phyloP scores from a whole-genome alignment of 2,797 vertebrate species.

The Onychomys torridus region DNA sequence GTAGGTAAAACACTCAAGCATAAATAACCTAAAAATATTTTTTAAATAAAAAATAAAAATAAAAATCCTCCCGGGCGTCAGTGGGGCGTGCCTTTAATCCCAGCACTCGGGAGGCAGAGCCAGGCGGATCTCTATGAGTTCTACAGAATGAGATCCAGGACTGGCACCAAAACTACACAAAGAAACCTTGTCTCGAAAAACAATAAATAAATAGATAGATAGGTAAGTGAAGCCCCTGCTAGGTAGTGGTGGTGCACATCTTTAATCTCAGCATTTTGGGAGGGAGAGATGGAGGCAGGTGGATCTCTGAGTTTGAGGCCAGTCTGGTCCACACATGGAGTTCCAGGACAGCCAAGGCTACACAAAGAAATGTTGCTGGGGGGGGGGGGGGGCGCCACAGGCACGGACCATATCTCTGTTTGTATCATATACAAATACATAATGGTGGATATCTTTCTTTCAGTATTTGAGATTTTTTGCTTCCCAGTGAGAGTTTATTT shows the following conservation, averaged over 20 bases:
- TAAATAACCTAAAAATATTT: not conserved
- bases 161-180: not conserved
- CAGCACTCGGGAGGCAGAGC: not conserved
- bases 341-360: not conserved
- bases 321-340: not conserved
- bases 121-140: not conserved
- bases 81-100: not conserved
- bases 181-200: not conserved
- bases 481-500: not conserved
- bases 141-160: not conserved
- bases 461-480: not conserved
- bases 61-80: not conserved
- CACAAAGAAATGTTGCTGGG: not conserved
- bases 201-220: not conserved
- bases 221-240: not conserved
- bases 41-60: not conserved
- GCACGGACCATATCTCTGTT: not conserved
- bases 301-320: not conserved
- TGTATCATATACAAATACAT: not conserved
- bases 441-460: not conserved
- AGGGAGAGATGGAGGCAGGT: not conserved
- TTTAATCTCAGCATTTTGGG: not conserved
- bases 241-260: not conserved
- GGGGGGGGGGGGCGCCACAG: too few relatives aligned
- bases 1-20: not conserved